Evolutionary conservation across 2,797 vertebrate species (phyloP).

Genomic region (Hylomyscus alleni): DNA sequence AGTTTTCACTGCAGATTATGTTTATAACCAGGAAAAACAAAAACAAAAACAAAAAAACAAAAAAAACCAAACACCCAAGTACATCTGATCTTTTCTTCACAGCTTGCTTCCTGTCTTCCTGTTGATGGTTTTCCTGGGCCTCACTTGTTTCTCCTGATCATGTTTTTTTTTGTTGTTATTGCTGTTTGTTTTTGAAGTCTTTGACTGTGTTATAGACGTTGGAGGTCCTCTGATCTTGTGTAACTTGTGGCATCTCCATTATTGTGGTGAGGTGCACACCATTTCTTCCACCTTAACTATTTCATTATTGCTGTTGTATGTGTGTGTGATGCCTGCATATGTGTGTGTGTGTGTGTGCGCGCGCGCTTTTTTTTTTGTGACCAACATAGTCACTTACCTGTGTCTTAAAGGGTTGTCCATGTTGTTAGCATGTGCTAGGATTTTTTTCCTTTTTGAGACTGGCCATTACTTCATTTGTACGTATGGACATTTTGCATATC

Average conservation of each 20-base stretch:
- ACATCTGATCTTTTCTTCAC: neutral
- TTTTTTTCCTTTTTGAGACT: slow-evolving; percentile 3
- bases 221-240: neutral
- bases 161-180: neutral
- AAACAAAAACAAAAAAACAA: neutral
- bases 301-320: neutral
- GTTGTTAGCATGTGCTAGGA: neutral
- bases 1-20: neutral
- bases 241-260: neutral
- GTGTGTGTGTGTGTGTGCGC: neutral
- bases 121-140: neutral
- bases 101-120: neutral
- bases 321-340: no score
- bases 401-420: neutral
- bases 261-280: neutral
- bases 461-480: neutral
- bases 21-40: neutral
- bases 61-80: neutral
- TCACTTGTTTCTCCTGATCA: neutral
- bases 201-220: neutral
- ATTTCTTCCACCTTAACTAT: neutral
- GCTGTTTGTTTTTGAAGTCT: neutral
- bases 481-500: neutral
- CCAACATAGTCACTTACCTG: neutral
- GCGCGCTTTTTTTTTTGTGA: neutral